A percentile compares a stretch with the other conserved stretches of the same genome.
These are phyloP conservation scores for Saturnia pavonia DNA, from an alignment of 2,888 invertebrate genomes.

Conservation along the genomic window DNA sequence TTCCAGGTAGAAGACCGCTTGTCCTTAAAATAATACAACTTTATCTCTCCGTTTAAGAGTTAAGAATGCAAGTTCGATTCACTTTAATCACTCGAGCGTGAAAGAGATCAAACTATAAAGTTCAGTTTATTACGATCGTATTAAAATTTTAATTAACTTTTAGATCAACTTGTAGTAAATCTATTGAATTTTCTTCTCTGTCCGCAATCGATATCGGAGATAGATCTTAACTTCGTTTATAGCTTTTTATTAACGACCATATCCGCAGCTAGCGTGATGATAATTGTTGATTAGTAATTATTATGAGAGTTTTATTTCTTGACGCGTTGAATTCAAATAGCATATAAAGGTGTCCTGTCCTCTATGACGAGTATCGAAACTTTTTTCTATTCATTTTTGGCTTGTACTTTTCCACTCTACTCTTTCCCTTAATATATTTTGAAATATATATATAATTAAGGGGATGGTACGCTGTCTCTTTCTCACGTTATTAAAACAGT, in stretches of 20 bases:
- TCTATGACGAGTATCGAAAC: too few species aligned
- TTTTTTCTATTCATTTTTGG: too few species aligned
- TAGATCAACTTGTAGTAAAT: not conserved
- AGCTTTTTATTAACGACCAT: not conserved
- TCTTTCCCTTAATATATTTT: not conserved
- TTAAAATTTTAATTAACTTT: not conserved
- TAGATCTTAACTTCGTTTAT: not conserved
- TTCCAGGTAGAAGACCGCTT: not conserved
- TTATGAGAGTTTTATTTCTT: not conserved
- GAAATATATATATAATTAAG: conserved; percentile 27
- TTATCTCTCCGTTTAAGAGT: too few species aligned
- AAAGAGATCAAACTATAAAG: not conserved
- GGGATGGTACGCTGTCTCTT: conserved; percentile 55
- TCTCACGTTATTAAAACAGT: conserved; percentile 31
- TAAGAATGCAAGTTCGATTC: too few species aligned
- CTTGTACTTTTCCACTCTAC: too few species aligned
- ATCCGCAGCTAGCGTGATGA: not conserved
- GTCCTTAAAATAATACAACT: not conserved
- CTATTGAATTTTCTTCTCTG: not conserved
- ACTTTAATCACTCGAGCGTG: too few species aligned
- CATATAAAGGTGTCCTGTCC: too few species aligned
- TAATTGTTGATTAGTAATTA: not conserved
- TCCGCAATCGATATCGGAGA: not conserved
- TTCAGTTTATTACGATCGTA: not conserved
- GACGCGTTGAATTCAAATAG: not conserved